A percentile compares a stretch with the other conserved stretches of the same genome.
Conservation (phyloP, 2,888 invertebrate genomes). For the Polyploca ridens region DNA sequence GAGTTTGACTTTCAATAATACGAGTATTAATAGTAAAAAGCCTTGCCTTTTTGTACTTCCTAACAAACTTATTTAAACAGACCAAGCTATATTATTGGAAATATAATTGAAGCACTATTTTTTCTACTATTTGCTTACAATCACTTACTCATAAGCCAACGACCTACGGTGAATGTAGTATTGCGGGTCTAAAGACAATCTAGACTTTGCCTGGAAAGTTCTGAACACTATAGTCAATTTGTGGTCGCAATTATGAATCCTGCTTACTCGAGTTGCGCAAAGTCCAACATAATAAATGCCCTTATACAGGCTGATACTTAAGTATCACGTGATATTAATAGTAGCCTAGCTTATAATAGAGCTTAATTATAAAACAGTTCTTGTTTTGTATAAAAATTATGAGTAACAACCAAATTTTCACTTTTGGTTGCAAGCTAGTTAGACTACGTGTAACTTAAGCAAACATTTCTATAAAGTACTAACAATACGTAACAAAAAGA, state of each 20-base stretch:
- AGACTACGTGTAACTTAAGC: no score
- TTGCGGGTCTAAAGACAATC: not conserved
- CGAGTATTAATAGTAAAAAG: no score
- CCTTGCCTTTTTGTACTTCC: no score
- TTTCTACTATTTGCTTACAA: no score
- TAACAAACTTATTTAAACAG: no score
- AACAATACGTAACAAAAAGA: conserved; percentile 1
- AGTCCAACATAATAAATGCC: not conserved
- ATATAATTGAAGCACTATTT: no score
- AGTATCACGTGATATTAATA: not conserved
- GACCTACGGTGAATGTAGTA: not conserved
- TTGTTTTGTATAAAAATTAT: no score
- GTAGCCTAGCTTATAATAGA: not conserved
- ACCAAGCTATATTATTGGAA: no score
- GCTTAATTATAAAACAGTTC: not conserved
- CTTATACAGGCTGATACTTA: not conserved
- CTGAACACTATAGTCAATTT: not conserved
- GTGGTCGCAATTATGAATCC: not conserved
- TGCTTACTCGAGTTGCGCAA: not conserved
- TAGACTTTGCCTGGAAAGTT: not conserved
- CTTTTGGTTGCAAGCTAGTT: no score
- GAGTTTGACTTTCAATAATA: not conserved
- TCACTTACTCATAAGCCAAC: no score
- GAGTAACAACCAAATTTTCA: no score
- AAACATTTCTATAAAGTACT: not conserved